Evolutionary conservation across 2,113 vertebrate species (phyloP), one percentile per base, ranked within the genome.

Genomic region (Sebastes fasciatus): DNA sequence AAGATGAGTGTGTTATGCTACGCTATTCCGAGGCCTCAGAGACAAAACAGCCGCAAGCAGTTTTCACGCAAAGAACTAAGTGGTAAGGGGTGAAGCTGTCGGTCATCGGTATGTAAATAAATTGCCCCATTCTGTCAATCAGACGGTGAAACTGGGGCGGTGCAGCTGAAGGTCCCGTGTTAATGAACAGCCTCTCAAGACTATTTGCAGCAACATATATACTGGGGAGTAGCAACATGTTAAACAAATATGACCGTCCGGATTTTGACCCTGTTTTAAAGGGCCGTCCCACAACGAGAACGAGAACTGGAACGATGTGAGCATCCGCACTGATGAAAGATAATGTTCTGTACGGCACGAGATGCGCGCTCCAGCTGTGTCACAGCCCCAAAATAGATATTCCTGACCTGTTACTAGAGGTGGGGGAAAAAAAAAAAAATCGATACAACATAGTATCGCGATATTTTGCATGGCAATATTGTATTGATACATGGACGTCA

Each of bases 71-170:
- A 62, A 77, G 48, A 79, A 62, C 42, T 46, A 49, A 84, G 78
- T 61, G 46, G 79, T 75, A 89, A 85, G 45, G 88, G 87, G 87
- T 93, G 88, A 92, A 55, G 63, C 73, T 88, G 76, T 87, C 67
- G 91, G 92, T 86, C 90, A 94, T 93, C 80, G 64, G 78, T 92
- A 95, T 95, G 94, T 92, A 95, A 95, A 94, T 92, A 90, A 84
- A 89, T 86, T 88, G 79, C 84, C 90, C 85, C 73, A 81, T 92
- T 94, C 93, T 93, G 89, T 94, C 94, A 94, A 88, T 94, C 94
- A 93, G 6, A 13, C 2, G 52, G 73, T 68, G 63, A 89, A 95
- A 94, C 34, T 94, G 83, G 93, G 89, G 77, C 91, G 88, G 67
- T 6, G 26, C 69, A 81, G 75, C 40, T 74, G 48, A 19, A 65